Evolutionary conservation across 2,888 invertebrate genomes (phyloP), one percentile per base, ranked within the genome.

Genomic region (Parnassius orleans): DNA sequence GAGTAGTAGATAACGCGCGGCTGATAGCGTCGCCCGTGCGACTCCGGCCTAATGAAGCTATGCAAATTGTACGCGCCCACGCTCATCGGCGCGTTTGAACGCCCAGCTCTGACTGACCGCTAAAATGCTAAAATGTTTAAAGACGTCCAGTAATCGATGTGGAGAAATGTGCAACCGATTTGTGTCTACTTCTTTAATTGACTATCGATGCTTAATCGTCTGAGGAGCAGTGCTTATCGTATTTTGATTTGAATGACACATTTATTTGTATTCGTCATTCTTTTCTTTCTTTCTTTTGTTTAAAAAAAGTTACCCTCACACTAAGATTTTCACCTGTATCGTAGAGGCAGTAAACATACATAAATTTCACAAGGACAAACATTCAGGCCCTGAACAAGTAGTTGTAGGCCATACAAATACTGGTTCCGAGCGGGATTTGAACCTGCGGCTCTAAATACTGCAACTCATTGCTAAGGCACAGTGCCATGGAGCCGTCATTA

Each of bases 51-150:
- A 77, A 75, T 74, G 75, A 77, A 75, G 69, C 71, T 73, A 77
- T 76, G 78, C 77, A 75, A 76, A 77, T 76, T 70, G 66, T 63
- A 65, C 58, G 72, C 76, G 71, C 74, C 72, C 70, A 73, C 73
- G 73, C 73, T 64, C 46, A 59, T 68, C 74, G 69, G 71, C 66
- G 63, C 65, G 65, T 70, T 72, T 71, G 69, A 69, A 61, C 64
- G 51, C 57, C 60, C 50, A 10, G 9, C 62, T 51, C 51, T 41
- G 43, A n/a, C 41, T 33, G 46, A 12, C 59, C 47, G 15, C 52
- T 59, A 9, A 44, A 52, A 61, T 57, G 54, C 55, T 48, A 46
- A 58, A 42, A 19, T 7, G 43, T 48, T 11, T 42, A 19, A n/a
- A 43, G 53, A 52, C 53, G 66, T 66, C 66, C 62, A 47, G 55